Conservation (phyloP, 2,113 vertebrate species). For the Engraulis encrasicolus region DNA sequence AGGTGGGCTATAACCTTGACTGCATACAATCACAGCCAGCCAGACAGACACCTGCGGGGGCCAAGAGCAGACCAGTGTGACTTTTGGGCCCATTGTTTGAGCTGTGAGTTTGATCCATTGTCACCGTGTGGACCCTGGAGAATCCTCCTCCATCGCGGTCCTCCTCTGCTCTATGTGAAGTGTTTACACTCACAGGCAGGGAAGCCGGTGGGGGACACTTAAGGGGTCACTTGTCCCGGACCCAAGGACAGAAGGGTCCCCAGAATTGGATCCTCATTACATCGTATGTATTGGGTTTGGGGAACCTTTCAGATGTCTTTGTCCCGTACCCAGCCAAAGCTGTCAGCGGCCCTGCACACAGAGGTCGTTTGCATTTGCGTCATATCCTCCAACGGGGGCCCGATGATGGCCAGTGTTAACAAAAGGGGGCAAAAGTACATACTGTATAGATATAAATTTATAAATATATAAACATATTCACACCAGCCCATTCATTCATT, state of each 20-base stretch:
- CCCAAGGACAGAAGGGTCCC: too few relatives aligned
- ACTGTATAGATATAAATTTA: conserved; percentile 33
- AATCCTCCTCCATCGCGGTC: conserved; percentile 55
- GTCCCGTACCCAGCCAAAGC: too few relatives aligned
- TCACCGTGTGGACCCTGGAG: conserved; percentile 69
- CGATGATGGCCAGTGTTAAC: conserved; percentile 53
- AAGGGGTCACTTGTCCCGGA: too few relatives aligned
- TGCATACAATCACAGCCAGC: conserved; percentile 66
- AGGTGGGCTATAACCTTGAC: conserved; percentile 76
- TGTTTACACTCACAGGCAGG: conserved; percentile 54
- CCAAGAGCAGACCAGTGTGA: conserved; percentile 65
- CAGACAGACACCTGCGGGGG: conserved; percentile 64
- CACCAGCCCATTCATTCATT: conserved; percentile 52
- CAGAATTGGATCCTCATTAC: too few relatives aligned
- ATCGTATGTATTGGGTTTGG: too few relatives aligned
- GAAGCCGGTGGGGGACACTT: too few relatives aligned
- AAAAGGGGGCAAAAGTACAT: conserved; percentile 51
- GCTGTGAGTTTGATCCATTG: conserved; percentile 80
- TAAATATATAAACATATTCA: conserved; percentile 57
- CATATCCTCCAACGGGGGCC: conserved; percentile 76
- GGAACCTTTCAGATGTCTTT: too few relatives aligned
- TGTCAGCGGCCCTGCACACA: too few relatives aligned
- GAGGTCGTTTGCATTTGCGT: conserved; percentile 69
- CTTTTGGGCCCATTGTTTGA: conserved; percentile 78
- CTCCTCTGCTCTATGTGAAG: conserved; percentile 50